Conservation (phyloP, 2,888 invertebrate genomes). For the Lithophane ornitopus region DNA sequence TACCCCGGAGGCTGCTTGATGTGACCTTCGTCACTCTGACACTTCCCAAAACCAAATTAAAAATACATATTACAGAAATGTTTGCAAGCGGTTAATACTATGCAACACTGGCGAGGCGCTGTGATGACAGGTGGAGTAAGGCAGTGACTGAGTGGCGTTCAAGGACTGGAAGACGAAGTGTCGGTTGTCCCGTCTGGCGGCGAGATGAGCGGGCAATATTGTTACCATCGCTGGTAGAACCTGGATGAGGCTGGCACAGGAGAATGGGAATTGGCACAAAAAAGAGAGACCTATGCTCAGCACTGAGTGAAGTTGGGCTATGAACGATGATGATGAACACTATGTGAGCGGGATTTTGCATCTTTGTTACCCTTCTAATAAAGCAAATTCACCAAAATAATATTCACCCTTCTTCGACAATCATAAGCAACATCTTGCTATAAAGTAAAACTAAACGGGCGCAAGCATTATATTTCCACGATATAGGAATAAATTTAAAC, state of each 20-base stretch:
- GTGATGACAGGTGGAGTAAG: too few species aligned
- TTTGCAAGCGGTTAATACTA: background rate
- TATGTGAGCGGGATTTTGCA: background rate
- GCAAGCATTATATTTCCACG: slow-evolving; percentile 66
- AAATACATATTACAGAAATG: slow-evolving; percentile 1
- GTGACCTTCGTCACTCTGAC: slow-evolving; percentile 11
- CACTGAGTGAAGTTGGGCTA: too few species aligned
- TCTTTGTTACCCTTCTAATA: background rate
- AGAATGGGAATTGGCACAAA: too few species aligned
- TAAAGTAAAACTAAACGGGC: slow-evolving; percentile 66
- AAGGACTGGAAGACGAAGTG: too few species aligned
- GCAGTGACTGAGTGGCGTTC: too few species aligned
- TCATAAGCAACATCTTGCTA: slow-evolving; percentile 31
- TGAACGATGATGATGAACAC: too few species aligned
- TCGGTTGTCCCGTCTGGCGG: too few species aligned
- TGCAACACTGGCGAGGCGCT: too few species aligned
- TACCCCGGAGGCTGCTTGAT: background rate
- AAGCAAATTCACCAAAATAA: background rate
- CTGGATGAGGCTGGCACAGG: too few species aligned
- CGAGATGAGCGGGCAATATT: too few species aligned
- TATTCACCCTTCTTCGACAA: slow-evolving; percentile 13
- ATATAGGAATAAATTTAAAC: slow-evolving; percentile 76
- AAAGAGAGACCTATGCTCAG: too few species aligned
- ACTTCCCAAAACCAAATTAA: slow-evolving; percentile 7
- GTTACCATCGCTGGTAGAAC: too few species aligned